These are phyloP conservation scores for Carterocephalus palaemon DNA, from an alignment of 2,888 invertebrate species.

Conservation along the genomic window DNA sequence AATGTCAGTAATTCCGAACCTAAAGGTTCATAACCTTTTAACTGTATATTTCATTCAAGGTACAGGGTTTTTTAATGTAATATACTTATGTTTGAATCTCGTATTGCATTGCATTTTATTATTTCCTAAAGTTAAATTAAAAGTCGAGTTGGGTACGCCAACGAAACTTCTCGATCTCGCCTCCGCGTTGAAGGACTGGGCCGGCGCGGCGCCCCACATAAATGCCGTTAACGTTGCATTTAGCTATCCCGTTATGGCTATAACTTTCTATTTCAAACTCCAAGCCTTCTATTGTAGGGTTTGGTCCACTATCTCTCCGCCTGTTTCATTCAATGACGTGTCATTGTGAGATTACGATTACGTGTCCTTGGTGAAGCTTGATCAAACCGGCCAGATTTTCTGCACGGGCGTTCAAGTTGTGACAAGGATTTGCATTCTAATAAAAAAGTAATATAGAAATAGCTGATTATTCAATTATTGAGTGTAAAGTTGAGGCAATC, in stretches of 20 bases:
- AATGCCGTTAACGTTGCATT: constrained; percentile 46
- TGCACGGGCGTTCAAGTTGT: no score
- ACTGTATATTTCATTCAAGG: constrained; percentile 17
- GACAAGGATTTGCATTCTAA: no score
- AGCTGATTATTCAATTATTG: no score
- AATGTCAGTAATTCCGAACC: neutral
- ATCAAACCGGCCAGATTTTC: no score
- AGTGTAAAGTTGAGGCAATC: no score
- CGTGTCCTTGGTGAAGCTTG: constrained; percentile 35
- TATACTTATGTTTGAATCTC: no score
- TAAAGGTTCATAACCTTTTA: constrained; percentile 18
- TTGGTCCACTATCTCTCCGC: constrained; percentile 17
- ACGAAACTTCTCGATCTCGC: constrained; percentile 60
- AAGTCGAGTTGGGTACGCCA: constrained; percentile 18
- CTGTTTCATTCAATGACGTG: constrained; percentile 23
- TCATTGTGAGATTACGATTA: constrained; percentile 24
- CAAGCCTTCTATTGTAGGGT: neutral
- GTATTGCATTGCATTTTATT: no score
- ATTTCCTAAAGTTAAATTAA: no score
- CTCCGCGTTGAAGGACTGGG: constrained; percentile 37
- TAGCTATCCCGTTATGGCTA: constrained; percentile 40
- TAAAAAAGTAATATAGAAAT: no score
- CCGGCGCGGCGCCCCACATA: constrained; percentile 56
- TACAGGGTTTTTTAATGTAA: constrained; percentile 6
- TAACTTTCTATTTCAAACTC: constrained; percentile 29